phyloP scores from a whole-genome alignment of 1,140 invertebrate genomes.

The Drosophila auraria region DNA sequence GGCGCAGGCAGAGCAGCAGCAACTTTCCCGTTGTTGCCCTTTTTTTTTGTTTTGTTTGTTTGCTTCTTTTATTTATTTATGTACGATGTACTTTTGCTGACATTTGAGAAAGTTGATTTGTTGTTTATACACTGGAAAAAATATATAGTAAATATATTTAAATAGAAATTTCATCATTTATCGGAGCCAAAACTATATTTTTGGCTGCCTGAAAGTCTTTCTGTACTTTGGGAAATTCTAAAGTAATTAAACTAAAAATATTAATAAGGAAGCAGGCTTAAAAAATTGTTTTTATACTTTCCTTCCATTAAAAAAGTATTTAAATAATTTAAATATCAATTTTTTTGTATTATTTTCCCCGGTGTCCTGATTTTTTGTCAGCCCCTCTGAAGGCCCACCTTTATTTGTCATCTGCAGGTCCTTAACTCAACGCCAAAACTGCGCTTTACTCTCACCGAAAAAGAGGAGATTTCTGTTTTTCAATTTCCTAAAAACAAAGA shows the following conservation, averaged over 20 bases:
- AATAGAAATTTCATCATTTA: no score
- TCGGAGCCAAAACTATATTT: no score
- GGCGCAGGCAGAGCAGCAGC: constrained; percentile 18
- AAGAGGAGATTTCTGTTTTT: constrained; percentile 43
- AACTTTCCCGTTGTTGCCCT: constrained; percentile 40
- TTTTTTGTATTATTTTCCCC: background rate
- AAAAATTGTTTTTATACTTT: no score
- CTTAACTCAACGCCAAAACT: constrained; percentile 31
- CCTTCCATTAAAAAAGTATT: background rate
- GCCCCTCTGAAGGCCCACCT: background rate
- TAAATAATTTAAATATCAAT: background rate
- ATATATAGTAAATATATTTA: no score
- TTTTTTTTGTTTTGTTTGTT: constrained; percentile 4
- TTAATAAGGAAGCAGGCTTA: no score
- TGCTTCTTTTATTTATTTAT: constrained; percentile 9
- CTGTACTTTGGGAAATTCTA: no score
- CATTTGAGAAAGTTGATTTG: constrained; percentile 26
- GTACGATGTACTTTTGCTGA: constrained; percentile 16
- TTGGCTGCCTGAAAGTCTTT: no score
- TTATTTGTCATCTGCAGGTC: constrained; percentile 54
- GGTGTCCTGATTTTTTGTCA: background rate
- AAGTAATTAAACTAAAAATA: no score
- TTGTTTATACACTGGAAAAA: constrained; percentile 13
- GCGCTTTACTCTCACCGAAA: constrained; percentile 34
- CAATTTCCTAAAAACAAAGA: constrained; percentile 60